phyloP scores from a whole-genome alignment of 2,888 invertebrate species.

The Hypolimnas misippus region DNA sequence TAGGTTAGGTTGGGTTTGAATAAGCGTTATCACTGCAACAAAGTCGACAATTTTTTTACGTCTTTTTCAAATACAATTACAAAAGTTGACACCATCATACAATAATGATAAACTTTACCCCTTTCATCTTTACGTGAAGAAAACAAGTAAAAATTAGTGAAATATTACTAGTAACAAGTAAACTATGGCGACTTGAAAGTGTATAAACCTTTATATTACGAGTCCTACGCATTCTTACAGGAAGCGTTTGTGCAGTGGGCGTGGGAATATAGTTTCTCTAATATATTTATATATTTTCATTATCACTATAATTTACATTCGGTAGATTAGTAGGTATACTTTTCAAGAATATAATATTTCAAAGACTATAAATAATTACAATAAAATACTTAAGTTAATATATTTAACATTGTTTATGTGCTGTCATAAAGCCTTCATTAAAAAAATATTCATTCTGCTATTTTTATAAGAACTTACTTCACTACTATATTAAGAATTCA shows the following conservation, averaged over 20 bases:
- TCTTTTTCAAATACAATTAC: no score
- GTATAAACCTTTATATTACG: conserved; percentile 23
- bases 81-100: no score
- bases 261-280: conserved; percentile 26
- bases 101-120: no score
- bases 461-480: no score
- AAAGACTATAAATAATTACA: background rate
- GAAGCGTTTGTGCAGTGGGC: conserved; percentile 22
- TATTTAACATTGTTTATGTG: conserved; percentile 12
- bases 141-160: background rate
- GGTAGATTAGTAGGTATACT: background rate
- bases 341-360: background rate
- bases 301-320: no score
- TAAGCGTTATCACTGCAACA: no score
- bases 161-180: background rate
- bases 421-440: conserved; percentile 16
- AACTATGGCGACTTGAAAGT: conserved; percentile 11
- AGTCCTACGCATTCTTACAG: conserved; percentile 25
- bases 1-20: no score
- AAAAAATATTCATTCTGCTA: conserved; percentile 26
- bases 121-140: no score
- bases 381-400: background rate
- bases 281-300: no score
- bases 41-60: no score
- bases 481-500: no score